Base-by-base conservation (phyloP, 2,797 vertebrate genomes). In the Lates japonicus region DNA sequence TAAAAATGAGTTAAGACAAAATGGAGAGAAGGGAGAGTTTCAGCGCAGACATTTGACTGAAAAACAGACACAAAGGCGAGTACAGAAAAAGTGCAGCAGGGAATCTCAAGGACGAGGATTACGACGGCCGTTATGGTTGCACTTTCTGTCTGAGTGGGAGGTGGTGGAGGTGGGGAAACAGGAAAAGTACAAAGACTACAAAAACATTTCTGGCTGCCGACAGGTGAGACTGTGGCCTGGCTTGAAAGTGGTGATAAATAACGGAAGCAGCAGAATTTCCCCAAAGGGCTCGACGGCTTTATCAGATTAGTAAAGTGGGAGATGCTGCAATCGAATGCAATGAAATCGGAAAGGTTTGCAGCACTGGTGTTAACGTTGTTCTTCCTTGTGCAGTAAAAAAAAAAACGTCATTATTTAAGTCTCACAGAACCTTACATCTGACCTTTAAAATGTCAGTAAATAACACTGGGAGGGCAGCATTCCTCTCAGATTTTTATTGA, bases 41-140 rank as follows among this genome's bases (percentile, higher is more conserved):
- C 20, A 12, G 4, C 25, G 42, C 44, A 62, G 76, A 65, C 31
- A 51, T 33, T 7, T 22, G 7, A 48, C 46, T 95, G 92, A 82
- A 33, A 57, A 57, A 41, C 93, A 89, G 52, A 93, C 71, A 65
- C 41, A 46, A 60, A 55, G 16, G 16, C 33, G 22, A 51, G n/a
- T 12, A 70, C 58, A 87, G 35, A 19, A 64, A 59, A 69, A 76
- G 65, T 31, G 68, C 63, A 78, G 74, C 60, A 62, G 49, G 42
- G 49, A 69, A 77, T 74, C 49, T 80, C 39, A 83, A 80, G 59
- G 51, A 83, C 79, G 37, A 20, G 65, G 70, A 70, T 70, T 44
- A 70, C 2, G 12, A 55, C 54, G 58, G 68, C 46, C 12, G 7
- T 42, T 31, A 55, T 22, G 52, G 73, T 33, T 57, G 61, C 19